Conservation (phyloP, 2,888 invertebrate species). For the Metallyticus violacea region DNA sequence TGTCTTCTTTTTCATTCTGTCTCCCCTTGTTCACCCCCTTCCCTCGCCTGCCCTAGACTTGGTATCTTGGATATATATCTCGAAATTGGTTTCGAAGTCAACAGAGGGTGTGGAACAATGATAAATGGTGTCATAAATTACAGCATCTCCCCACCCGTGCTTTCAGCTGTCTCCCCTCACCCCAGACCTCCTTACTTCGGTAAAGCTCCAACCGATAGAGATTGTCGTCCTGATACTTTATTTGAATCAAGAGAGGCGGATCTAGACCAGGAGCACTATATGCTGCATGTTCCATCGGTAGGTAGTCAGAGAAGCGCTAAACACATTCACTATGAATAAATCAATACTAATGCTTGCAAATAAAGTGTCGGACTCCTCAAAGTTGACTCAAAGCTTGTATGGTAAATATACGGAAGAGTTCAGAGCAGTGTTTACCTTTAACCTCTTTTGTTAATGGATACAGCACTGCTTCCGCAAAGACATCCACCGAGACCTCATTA, state of each 20-base stretch:
- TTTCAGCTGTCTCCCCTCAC: not conserved
- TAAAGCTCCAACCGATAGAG: conserved; percentile 25
- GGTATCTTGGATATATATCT: conserved; percentile 54
- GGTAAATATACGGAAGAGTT: no score
- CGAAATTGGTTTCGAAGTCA: conserved; percentile 52
- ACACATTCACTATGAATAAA: conserved; percentile 28
- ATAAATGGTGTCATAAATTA: conserved; percentile 52
- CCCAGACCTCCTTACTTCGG: not conserved
- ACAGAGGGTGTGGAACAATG: conserved; percentile 50
- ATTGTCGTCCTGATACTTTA: conserved; percentile 28
- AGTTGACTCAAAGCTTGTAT: no score
- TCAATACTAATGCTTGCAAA: conserved; percentile 29
- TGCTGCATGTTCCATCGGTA: conserved; percentile 7
- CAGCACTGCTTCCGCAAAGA: no score
- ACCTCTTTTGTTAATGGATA: no score
- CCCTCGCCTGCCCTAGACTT: not conserved
- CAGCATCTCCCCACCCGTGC: conserved; percentile 21
- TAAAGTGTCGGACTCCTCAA: conserved; percentile 22
- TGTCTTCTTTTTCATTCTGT: not conserved
- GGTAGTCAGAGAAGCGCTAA: conserved; percentile 20
- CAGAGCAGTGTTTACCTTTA: no score
- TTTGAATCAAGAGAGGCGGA: conserved; percentile 25
- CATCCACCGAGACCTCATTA: no score
- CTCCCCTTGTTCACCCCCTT: not conserved
- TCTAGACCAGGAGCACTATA: not conserved